Evolutionary conservation across 2,113 vertebrate species (phyloP), one percentile per base, ranked within the genome.

Genomic region (Henicopernis longicauda): DNA sequence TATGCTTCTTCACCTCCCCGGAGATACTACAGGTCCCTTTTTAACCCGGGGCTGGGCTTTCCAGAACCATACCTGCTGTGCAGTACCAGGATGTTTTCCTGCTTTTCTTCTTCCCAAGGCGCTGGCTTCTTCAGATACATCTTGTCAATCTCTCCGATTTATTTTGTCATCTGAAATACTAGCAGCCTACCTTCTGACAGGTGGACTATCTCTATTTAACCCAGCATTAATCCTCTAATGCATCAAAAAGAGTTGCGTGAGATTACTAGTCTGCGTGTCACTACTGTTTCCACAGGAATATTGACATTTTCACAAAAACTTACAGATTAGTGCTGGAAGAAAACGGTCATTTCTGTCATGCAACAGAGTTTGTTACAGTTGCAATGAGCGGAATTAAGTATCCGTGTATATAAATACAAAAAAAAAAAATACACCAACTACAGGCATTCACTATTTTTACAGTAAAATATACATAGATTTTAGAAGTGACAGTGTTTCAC

Each of bases 141-240:
- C 71, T 26, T 2, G 16, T 6, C 66, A 31, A 7, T 3, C 80
- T 22, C 61, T 13, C 0, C 42, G 18, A 0, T 14, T 65, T 18
- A 26, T 18, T 36, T 27, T 31, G 17, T 5, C 45, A 16, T 3
- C 78, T 13, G 21, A 6, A 67, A 17, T 1, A 0, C 31, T 1
- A 8, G 26, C 58, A 55, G 31, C n/a, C 49, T 7, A 3, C 59
- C 61, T 17, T 11, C 21, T 2, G 11, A 11, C 15, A 7, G 0
- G 0, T 4, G 3, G 0, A 2, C 8, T 0, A 21, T 8, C 31
- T 57, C 57, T 13, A 0, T 2, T 4, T 34, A 7, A 44, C 36
- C 38, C 71, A 54, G 14, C 9, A 1, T 36, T 31, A 47, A n/a
- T 20, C 55, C 55, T 22, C 20, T 6, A 3, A 14, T 1, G 29